A percentile compares a stretch with the other conserved stretches of the same genome.
These are phyloP conservation scores for Cantharis flavilabris DNA, from an alignment of 2,888 invertebrate species.

Conservation along the genomic window DNA sequence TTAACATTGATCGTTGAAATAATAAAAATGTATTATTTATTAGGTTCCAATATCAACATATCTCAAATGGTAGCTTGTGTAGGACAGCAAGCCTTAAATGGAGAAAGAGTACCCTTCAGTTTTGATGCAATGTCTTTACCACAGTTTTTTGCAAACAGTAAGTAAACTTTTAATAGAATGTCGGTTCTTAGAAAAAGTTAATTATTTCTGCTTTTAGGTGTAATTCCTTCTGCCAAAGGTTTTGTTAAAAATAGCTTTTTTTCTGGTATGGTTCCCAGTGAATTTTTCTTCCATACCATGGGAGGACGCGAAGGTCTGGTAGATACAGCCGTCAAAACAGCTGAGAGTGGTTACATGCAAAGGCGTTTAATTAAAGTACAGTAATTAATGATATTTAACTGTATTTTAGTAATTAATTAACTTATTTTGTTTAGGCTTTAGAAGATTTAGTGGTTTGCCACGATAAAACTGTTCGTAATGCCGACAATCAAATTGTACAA, in stretches of 20 bases:
- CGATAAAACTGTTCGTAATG: constrained; percentile 93
- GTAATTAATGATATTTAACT: neutral
- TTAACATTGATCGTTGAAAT: neutral
- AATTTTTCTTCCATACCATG: constrained; percentile 99
- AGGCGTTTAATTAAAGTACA: constrained; percentile 83
- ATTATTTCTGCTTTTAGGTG: constrained; percentile 61
- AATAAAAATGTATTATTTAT: neutral
- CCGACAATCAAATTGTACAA: constrained; percentile 91
- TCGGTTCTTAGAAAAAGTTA: neutral
- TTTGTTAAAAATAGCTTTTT: constrained; percentile 98
- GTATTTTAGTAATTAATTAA: neutral
- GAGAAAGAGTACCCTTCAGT: constrained; percentile 95
- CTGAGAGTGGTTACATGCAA: constrained; percentile 99
- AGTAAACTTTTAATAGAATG: constrained; percentile 48
- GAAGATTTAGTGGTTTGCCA: constrained; percentile 96
- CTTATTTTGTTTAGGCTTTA: constrained; percentile 62
- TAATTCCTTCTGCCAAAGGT: constrained; percentile 94
- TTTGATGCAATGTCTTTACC: constrained; percentile 93
- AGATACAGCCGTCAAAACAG: constrained; percentile 99
- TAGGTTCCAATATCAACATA: constrained; percentile 96
- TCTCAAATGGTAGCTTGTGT: constrained; percentile 99
- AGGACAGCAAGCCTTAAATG: constrained; percentile 98
- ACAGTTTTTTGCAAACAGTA: constrained; percentile 89
- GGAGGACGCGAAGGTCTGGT: constrained; percentile 96
- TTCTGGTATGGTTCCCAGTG: constrained; percentile 94